Evolutionary conservation across 2,888 invertebrate genomes (phyloP).

Genomic region (Schrankia costaestrigalis): DNA sequence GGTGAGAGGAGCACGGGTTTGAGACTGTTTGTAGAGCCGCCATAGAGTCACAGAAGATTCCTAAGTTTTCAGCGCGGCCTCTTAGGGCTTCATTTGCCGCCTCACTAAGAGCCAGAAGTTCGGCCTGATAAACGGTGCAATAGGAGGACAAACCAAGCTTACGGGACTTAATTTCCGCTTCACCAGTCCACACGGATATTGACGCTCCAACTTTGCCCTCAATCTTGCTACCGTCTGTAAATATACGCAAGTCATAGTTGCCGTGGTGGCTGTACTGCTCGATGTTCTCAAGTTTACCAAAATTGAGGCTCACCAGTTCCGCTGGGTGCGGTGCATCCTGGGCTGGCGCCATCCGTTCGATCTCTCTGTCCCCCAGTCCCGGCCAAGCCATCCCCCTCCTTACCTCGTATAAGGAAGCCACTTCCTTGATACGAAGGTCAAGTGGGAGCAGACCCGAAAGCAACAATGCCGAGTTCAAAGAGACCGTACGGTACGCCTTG

Average conservation of each 20-base stretch:
- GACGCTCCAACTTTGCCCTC: conserved; percentile 5
- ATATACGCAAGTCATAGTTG: no score
- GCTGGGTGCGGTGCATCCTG: conserved; percentile 4
- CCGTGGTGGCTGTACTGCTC: no score
- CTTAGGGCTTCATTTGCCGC: not conserved
- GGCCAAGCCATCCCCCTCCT: not conserved
- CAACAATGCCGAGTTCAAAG: not conserved
- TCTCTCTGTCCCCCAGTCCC: not conserved
- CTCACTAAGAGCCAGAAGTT: conserved; percentile 6
- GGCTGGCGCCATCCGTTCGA: not conserved
- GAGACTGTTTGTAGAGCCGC: not conserved
- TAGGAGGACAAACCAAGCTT: conserved; percentile 2
- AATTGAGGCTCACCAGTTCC: not conserved
- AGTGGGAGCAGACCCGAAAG: conserved; percentile 3
- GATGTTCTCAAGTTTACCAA: not conserved
- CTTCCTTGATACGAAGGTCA: conserved; percentile 4
- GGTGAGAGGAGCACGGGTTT: not conserved
- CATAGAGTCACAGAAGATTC: not conserved
- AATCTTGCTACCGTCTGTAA: conserved; percentile 2
- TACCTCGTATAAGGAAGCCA: conserved; percentile 1
- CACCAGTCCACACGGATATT: conserved; percentile 1
- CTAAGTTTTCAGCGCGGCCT: no score
- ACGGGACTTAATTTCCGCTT: not conserved
- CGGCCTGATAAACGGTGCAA: conserved; percentile 9
- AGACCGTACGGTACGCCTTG: conserved; percentile 4